Evolutionary conservation across 2,888 invertebrate species (phyloP).

Genomic region (Plebejus argus): DNA sequence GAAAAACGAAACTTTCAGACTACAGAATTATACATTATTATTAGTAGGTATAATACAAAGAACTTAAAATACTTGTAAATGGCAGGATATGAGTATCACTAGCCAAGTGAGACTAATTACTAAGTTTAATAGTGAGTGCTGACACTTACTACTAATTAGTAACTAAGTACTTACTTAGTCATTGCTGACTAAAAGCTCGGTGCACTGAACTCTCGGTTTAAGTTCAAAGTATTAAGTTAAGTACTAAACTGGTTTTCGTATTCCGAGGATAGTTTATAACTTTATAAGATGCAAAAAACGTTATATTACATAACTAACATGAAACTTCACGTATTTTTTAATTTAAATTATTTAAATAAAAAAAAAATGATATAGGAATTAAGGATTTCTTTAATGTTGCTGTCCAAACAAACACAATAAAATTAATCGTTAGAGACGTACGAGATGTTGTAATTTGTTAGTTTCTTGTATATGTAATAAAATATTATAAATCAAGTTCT

Average conservation of each 20-base stretch:
- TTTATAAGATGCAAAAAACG: background rate
- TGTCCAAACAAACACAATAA: no score
- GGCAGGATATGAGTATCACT: slow-evolving; percentile 5
- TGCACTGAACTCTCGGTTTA: slow-evolving; percentile 61
- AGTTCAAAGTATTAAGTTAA: slow-evolving; percentile 49
- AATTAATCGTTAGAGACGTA: no score
- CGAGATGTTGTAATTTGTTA: no score
- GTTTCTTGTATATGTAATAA: no score
- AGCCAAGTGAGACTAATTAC: slow-evolving; percentile 20
- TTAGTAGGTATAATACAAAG: background rate
- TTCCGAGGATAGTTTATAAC: background rate
- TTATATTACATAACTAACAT: background rate
- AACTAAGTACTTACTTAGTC: slow-evolving; percentile 51
- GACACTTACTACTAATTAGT: slow-evolving; percentile 46
- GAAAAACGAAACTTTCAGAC: background rate
- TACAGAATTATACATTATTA: background rate
- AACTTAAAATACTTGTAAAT: slow-evolving; percentile 6
- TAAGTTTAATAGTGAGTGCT: slow-evolving; percentile 9
- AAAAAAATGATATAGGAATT: no score
- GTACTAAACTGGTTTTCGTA: background rate
- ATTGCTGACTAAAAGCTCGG: slow-evolving; percentile 51
- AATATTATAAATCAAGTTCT: no score
- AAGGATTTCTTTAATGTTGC: no score
- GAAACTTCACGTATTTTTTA: no score
- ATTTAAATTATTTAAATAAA: no score